Evolutionary conservation across 53 echinoderm and acorn worm species (phyloP), one percentile per base, ranked within the genome.

Genomic region (Holothuria leucospilota): DNA sequence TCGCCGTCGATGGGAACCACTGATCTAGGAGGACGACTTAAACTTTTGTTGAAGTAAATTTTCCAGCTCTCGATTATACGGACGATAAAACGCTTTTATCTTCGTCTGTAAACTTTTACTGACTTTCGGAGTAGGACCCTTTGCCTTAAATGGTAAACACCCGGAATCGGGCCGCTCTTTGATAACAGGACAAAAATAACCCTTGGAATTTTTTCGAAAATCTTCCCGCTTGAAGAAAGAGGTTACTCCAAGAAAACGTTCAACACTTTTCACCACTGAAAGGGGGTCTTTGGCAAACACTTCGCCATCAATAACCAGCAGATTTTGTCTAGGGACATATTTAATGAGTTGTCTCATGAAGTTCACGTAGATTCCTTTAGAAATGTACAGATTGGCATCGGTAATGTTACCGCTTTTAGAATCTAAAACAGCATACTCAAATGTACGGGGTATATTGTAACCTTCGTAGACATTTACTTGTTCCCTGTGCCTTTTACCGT

Each of bases 251-350:
- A 82, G 64, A 34, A 82, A 63, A 30, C 0, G 13, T 63, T 82
- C 82, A 39, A 82, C 49, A 10, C 8, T 46, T 15, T 29, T 4
- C 3, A 82, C 18, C 34, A 82, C 41, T 7, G 41, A 39, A 62
- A 39, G 60, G 9, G 82, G 64, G 61, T 82, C 64, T 5, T 26
- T 64, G 2, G 64, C 20, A 46, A 82, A 82, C 21, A 40, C 28
- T 13, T 82, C 64, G 20, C 82, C 82, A 46, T 82, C 82, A 9
- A 82, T 10, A 30, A 82, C 82, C n/a, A 64, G 14, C 51, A 82
- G 63, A 34, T 82, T 30, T 11, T 63, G 34, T 4, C 65, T 40
- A 8, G 65, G 11, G 20, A 38, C 63, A 15, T n/a, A 6, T 8
- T 39, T 20, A 13, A 82, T 21, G 29, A 82, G 38, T 20, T 82